Base-by-base conservation (phyloP, 2,797 vertebrate genomes). In the Sebastes diploproa region DNA sequence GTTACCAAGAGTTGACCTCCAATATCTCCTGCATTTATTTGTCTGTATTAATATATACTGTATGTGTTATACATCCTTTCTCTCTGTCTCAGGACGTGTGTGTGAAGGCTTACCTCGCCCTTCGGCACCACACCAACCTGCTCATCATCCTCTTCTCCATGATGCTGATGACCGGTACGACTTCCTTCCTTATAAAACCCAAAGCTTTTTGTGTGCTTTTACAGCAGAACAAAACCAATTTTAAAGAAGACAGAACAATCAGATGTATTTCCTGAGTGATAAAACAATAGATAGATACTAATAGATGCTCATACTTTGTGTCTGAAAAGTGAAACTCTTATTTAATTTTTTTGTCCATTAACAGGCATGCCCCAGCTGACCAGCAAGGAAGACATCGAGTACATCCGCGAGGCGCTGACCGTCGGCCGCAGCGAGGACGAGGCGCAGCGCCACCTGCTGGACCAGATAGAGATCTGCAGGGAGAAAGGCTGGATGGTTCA, bases 401-500 rank as follows among this genome's bases (percentile, higher is more conserved):
- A 99, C 78, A 99, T 99, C 88, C 96, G 98, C 0, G 98, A 98
- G 68, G 97, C 98, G 0, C 93, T 99, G 81, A 99, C 97, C 0
- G 98, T 99, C 2, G 98, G 98, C 6, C 96, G 96, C 72, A 96
- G 89, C 0, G 97, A 99, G 75, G 97, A 98, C 0, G 97, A 97
- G 25, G 98, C 98, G 3, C 96, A 98, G 92, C 98, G 96, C 87
- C 97, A 99, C 95, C 97, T 99, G 52, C 95, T 99, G 85, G 98
- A 99, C 84, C 98, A 99, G 92, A 99, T 99, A 4, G 98, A 99
- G 91, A 97, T 99, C 84, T 99, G 98, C 93, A 95, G 98, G 90
- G 98, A 99, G 91, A 99, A 99, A 86, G 98, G 98, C 72, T 99
- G 98, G 98, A 99, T 98, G 6, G 98, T 99, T 70, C 98, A 99